Evolutionary conservation across 2,888 invertebrate species (phyloP).

Genomic region (Neoscelio sp.): DNA sequence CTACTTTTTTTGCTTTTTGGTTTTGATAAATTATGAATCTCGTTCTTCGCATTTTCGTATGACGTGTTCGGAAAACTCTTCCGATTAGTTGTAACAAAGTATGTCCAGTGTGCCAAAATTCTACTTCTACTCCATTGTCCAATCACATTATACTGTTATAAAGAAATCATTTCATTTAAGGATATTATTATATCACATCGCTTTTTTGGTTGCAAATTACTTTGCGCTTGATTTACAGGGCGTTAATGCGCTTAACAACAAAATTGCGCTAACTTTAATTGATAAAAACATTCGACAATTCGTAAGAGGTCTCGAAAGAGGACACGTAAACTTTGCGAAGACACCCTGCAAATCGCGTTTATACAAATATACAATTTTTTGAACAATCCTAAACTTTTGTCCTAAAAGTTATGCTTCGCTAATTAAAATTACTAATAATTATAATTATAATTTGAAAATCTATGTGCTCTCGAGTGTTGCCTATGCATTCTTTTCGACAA

Average conservation of each 20-base stretch:
- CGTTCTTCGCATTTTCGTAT: slow-evolving; percentile 49
- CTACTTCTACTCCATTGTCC: slow-evolving; percentile 62
- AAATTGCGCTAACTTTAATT: neutral
- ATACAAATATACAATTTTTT: too few relatives aligned
- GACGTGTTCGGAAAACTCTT: slow-evolving; percentile 43
- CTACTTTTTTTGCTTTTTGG: too few relatives aligned
- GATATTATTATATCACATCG: slow-evolving; percentile 30
- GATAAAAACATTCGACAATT: too few relatives aligned
- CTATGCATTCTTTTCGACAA: too few relatives aligned
- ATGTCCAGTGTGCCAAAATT: slow-evolving; percentile 62
- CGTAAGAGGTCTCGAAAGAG: too few relatives aligned
- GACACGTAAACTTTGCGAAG: too few relatives aligned
- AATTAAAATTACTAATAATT: too few relatives aligned
- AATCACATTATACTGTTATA: slow-evolving; percentile 65
- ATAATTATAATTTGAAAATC: too few relatives aligned
- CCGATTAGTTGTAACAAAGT: slow-evolving; percentile 54
- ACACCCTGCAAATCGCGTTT: neutral
- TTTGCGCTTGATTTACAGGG: slow-evolving; percentile 29
- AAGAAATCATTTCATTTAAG: slow-evolving; percentile 50
- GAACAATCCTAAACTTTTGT: too few relatives aligned
- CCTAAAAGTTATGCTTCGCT: too few relatives aligned
- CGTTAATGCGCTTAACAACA: too few relatives aligned
- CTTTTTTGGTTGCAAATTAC: slow-evolving; percentile 13
- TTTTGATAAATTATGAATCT: slow-evolving; percentile 11
- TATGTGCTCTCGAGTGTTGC: too few relatives aligned